These are phyloP conservation scores for Dynastes tityus DNA, from an alignment of 2,888 invertebrate genomes.

Conservation along the genomic window DNA sequence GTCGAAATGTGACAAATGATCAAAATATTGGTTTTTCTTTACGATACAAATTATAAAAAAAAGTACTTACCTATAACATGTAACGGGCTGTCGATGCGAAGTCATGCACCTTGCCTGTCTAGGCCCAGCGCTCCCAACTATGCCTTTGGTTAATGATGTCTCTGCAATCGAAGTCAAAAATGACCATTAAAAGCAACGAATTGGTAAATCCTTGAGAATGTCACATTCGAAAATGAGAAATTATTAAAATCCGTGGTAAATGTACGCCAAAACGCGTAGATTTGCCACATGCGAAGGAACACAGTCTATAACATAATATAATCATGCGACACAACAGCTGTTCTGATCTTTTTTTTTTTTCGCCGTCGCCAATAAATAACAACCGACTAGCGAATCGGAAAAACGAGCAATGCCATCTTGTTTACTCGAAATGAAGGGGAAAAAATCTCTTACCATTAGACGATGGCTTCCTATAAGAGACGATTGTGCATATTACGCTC, in stretches of 20 bases:
- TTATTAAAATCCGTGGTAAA: constrained; percentile 37
- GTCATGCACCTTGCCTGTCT: constrained; percentile 90
- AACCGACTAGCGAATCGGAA: background rate
- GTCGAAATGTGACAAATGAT: background rate
- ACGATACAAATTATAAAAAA: background rate
- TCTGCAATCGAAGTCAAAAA: constrained; percentile 75
- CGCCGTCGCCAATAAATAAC: constrained; percentile 35
- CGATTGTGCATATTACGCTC: background rate
- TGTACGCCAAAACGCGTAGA: constrained; percentile 36
- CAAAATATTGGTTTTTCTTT: background rate
- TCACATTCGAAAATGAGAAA: constrained; percentile 40
- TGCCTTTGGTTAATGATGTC: constrained; percentile 96
- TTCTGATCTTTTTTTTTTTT: constrained; percentile 18
- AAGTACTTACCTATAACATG: constrained; percentile 83
- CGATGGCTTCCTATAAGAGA: background rate
- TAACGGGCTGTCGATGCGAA: constrained; percentile 85
- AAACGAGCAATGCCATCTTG: constrained; percentile 27
- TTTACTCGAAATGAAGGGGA: background rate
- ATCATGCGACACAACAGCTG: constrained; percentile 29
- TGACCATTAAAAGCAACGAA: constrained; percentile 35
- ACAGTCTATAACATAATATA: constrained; percentile 35
- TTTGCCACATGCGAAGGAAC: constrained; percentile 38
- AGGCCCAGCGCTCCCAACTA: constrained; percentile 81
- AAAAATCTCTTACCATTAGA: constrained; percentile 25
- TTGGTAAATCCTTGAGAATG: background rate